phyloP scores from a whole-genome alignment of 1,140 invertebrate genomes.

The Nasonia giraulti region DNA sequence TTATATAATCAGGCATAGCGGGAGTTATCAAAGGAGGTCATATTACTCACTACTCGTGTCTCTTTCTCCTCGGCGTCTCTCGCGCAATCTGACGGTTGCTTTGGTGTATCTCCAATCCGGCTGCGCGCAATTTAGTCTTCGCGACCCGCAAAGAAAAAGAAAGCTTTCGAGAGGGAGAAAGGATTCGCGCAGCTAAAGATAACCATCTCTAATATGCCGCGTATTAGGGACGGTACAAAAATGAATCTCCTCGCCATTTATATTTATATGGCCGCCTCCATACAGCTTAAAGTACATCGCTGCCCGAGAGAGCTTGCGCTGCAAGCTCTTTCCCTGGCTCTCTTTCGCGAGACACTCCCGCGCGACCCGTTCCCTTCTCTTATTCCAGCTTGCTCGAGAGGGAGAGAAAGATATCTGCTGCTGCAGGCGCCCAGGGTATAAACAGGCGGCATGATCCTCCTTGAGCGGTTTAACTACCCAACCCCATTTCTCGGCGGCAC shows the following conservation, averaged over 20 bases:
- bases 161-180: background rate
- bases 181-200: background rate
- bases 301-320: background rate
- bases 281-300: background rate
- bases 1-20: too few relatives aligned
- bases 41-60: background rate
- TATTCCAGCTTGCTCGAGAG: background rate
- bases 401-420: background rate
- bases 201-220: slow-evolving; percentile 10
- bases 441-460: slow-evolving; percentile 55
- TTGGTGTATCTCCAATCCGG: background rate
- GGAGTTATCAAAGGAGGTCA: background rate
- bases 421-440: slow-evolving; percentile 19
- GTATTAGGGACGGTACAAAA: background rate
- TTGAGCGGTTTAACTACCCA: slow-evolving; percentile 60
- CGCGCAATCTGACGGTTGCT: background rate
- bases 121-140: background rate
- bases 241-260: slow-evolving; percentile 35
- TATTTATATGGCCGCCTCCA: slow-evolving; percentile 29
- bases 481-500: background rate
- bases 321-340: background rate
- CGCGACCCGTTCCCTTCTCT: background rate
- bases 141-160: background rate
- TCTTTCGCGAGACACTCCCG: background rate
- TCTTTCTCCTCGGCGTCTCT: background rate